These are phyloP conservation scores for Coptodon rendalli DNA, from an alignment of 2,113 vertebrate species.

Conservation along the genomic window DNA sequence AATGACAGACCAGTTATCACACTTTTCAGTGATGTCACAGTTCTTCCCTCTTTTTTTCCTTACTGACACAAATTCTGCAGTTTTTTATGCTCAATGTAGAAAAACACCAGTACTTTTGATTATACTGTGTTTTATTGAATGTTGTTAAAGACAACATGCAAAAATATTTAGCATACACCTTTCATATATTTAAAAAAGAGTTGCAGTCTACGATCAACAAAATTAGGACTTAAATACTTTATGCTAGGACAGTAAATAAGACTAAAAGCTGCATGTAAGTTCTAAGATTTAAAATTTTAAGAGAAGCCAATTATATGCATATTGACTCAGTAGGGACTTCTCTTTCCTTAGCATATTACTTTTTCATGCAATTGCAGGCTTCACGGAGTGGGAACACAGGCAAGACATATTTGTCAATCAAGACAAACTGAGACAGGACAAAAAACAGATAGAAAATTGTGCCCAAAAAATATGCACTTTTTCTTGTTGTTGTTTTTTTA, in stretches of 20 bases:
- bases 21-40: neutral
- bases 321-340: accelerated
- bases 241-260: neutral
- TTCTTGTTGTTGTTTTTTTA: neutral
- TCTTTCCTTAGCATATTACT: neutral
- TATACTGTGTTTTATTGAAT: neutral
- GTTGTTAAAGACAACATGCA: neutral
- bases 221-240: neutral
- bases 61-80: accelerated
- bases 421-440: neutral
- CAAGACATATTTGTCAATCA: neutral
- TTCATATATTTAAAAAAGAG: neutral
- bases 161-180: accelerated
- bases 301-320: neutral
- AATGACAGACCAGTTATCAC: accelerated
- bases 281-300: neutral
- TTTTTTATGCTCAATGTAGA: neutral
- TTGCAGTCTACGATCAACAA: accelerated
- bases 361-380: neutral
- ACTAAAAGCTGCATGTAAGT: neutral
- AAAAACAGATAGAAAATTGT: neutral
- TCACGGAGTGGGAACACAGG: neutral
- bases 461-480: accelerated
- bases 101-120: accelerated
- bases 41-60: neutral